Evolutionary conservation across 2,113 vertebrate species (phyloP), one percentile per base, ranked within the genome.

Genomic region (Sciurus niger): DNA sequence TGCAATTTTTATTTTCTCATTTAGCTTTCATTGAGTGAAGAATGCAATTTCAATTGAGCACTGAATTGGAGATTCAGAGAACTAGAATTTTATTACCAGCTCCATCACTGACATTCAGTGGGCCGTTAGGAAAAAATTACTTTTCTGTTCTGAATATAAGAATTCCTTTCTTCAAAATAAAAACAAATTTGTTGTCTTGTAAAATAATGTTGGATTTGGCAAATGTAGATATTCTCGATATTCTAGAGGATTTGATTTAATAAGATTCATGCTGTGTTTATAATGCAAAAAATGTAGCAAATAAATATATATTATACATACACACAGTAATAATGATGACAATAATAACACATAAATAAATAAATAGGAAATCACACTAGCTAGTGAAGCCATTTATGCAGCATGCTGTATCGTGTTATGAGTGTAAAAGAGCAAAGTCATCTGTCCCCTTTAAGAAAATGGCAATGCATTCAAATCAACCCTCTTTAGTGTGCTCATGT

Each of bases 131-230:
- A 86, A 96, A 96, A 96, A 91, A 91, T 78, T 73, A 79, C 53
- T 89, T 97, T 96, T 91, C 60, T 93, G 17, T 25, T 93, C 37
- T 83, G 13, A 96, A 70, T 32, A 82, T 89, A 46, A 84, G 63
- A 94, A 94, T 95, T 93, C 20, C 40, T 25, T 74, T 84, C 74
- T 91, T 92, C 68, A 96, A 97, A 97, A 86, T 83, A 90, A 91
- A 93, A 95, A 68, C 6, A 78, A 67, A 85, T 85, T 84, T 93
- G 30, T 40, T 86, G 10, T 2, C 30, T 91, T 82, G 32, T 32
- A 91, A 87, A 97, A 95, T 85, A 1, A 73, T 82, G 9, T 67
- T 84, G 14, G 5, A 93, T 91, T 96, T 94, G 70, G 30, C 58
- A 95, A 74, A 70, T 63, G 30, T 53, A 93, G 46, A 72, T 70